These are phyloP conservation scores for Eretmochelys imbricata DNA, from an alignment of 2,113 vertebrate species.

Conservation along the genomic window DNA sequence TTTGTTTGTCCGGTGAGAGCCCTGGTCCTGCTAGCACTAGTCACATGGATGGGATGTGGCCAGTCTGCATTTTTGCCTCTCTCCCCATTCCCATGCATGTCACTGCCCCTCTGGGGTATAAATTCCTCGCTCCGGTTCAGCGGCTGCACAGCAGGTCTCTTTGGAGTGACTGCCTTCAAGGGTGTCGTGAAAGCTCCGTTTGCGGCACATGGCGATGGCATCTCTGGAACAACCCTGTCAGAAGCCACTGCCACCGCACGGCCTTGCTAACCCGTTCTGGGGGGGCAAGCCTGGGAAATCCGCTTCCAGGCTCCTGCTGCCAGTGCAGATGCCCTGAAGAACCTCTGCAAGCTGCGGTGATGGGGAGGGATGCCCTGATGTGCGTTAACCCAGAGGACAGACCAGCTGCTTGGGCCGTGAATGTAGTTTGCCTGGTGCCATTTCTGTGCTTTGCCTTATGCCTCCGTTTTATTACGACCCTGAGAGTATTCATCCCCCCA, in stretches of 20 bases:
- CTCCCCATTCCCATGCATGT: neutral
- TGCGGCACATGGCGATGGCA: neutral
- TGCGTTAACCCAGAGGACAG: neutral
- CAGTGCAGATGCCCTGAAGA: neutral
- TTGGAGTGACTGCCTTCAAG: neutral
- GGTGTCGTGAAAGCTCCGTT: neutral
- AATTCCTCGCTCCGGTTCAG: neutral
- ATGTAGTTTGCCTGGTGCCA: neutral
- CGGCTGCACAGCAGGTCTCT: no score
- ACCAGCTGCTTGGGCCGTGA: neutral
- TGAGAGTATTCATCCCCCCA: neutral
- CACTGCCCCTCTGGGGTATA: neutral
- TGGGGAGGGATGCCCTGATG: no score
- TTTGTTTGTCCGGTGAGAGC: neutral
- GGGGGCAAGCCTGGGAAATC: neutral
- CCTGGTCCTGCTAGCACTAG: neutral
- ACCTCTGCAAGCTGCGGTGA: neutral
- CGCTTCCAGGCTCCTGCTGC: neutral
- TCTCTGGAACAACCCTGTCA: neutral
- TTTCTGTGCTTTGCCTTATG: neutral
- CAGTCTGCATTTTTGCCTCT: neutral
- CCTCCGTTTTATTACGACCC: neutral
- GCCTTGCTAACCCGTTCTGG: neutral
- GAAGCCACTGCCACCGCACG: neutral
- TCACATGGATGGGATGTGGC: neutral